Evolutionary conservation across 2,888 invertebrate genomes (phyloP), one percentile per base, ranked within the genome.

Genomic region (Hetaerina titia): DNA sequence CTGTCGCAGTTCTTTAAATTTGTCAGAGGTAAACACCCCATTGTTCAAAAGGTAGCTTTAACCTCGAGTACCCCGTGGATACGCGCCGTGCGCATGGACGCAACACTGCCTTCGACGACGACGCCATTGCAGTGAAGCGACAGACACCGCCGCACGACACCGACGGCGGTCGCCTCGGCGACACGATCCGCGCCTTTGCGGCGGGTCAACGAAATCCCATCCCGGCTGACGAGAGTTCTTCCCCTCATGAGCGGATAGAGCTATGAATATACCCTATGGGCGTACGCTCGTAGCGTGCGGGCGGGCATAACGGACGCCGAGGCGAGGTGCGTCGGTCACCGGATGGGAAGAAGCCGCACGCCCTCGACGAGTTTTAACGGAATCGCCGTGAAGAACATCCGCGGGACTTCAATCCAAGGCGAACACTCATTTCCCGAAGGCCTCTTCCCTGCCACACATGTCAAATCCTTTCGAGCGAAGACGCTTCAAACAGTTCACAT

Each of bases 201-300:
- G 81, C 81, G 81, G 81, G 81, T n/a, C 81, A 31, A 31, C 81
- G 81, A 81, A 81, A n/a, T 81, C 81, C 81, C 31, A 81, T 81
- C 81, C 7, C 81, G 31, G 13, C 81, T 0, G 31, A 2, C 22
- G 25, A 2, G 9, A 11, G 69, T 1, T 25, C 31, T 15, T 31
- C 31, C 69, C 31, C 25, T 31, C 31, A 1, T 11, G 69, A 69
- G 69, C 17, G 7, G 25, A 6, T 25, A 81, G 81, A 31, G 25
- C 81, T 81, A 81, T 31, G 31, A 81, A 81, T 81, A 81, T 11
- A 81, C 81, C n/a, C n/a, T n/a, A n/a, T n/a, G n/a, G n/a, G 13
- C 13, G 81, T 25, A 31, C n/a, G 8, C n/a, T 22, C 69, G 69
- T 8, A n/a, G 81, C 0, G 81, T 31, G 22, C 81, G 69, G 69